These are phyloP conservation scores for Chironomus tepperi DNA, from an alignment of 1,140 invertebrate genomes.

Conservation along the genomic window DNA sequence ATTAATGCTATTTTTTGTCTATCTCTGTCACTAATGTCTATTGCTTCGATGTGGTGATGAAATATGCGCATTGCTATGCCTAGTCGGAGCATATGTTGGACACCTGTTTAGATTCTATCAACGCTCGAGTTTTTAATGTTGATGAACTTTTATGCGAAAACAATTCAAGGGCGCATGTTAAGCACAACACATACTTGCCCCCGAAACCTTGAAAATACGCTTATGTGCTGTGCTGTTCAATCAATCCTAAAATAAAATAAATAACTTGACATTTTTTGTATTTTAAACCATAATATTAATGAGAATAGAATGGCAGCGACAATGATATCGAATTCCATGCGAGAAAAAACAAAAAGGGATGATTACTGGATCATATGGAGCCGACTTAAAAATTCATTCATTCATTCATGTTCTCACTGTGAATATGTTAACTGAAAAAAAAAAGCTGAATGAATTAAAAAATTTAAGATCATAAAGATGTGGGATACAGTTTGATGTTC, in stretches of 20 bases:
- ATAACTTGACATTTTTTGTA: not conserved
- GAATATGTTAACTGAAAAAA: conserved; percentile 2
- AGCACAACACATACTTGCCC: not conserved
- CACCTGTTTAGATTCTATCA: conserved; percentile 1
- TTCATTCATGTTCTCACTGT: conserved; percentile 5
- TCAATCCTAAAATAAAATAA: not conserved
- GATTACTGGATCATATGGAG: too few species aligned
- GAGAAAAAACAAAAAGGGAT: not conserved
- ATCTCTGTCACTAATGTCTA: not conserved
- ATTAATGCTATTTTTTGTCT: not conserved
- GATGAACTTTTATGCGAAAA: not conserved
- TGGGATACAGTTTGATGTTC: conserved; percentile 4
- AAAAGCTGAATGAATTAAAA: not conserved
- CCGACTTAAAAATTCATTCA: not conserved
- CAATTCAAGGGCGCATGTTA: not conserved
- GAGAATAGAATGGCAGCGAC: not conserved
- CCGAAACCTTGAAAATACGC: not conserved
- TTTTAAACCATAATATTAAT: too few species aligned
- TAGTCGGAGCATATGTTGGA: not conserved
- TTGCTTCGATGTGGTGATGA: not conserved
- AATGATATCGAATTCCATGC: not conserved
- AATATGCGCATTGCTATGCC: not conserved
- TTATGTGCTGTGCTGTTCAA: not conserved
- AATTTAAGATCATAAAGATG: not conserved
- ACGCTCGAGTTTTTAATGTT: not conserved